Percentiles rank a stretch among this genome's conserved stretches.
phyloP scores from a whole-genome alignment of 2,797 vertebrate genomes.

The Sebastes variabilis region DNA sequence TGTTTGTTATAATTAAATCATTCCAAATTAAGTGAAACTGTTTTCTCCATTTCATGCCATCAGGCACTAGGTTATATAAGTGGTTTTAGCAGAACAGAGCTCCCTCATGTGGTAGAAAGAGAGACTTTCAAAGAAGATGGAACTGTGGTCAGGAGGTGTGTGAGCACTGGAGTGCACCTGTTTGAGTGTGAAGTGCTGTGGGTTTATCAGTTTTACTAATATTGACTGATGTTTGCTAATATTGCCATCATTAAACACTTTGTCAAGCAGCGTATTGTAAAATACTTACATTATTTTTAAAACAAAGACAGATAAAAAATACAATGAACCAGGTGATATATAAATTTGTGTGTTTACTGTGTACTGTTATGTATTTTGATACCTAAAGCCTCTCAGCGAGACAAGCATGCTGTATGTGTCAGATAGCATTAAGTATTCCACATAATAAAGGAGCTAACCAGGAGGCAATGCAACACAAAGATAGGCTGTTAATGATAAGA shows the following conservation, averaged over 20 bases:
- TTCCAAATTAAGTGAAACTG: background rate
- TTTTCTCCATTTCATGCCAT: conserved; percentile 42
- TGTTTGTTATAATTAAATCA: background rate
- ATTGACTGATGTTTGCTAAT: conserved; percentile 2
- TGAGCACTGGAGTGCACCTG: conserved; percentile 10
- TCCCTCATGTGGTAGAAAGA: conserved; percentile 87
- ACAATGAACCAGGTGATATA: background rate
- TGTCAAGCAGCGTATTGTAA: background rate
- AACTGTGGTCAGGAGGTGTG: conserved; percentile 93
- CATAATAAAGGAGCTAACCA: background rate
- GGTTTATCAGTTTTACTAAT: background rate
- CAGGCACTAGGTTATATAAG: conserved; percentile 89
- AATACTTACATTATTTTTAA: background rate
- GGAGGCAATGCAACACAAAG: background rate
- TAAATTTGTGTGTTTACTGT: background rate
- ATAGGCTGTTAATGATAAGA: background rate
- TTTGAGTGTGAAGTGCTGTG: background rate
- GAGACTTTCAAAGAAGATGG: conserved; percentile 88
- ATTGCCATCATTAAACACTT: background rate
- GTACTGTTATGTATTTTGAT: background rate
- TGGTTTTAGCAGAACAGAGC: conserved; percentile 80
- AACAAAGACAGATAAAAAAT: background rate
- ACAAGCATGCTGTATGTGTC: background rate
- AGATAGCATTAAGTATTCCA: background rate
- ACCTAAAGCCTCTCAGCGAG: background rate